Evolutionary conservation across 2,113 vertebrate genomes (phyloP).

Genomic region (Rhipidura dahli): DNA sequence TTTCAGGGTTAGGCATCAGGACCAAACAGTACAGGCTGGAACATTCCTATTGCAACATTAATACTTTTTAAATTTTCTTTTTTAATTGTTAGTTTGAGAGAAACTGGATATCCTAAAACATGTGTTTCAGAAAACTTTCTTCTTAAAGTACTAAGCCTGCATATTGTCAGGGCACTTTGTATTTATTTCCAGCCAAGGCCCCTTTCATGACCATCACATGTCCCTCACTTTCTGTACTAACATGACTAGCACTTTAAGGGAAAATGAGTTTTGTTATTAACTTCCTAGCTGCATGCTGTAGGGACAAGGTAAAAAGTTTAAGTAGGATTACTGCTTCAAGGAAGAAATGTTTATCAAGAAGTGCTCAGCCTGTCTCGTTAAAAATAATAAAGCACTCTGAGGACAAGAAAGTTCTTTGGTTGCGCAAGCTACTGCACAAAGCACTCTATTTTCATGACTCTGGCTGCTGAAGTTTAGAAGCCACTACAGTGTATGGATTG

Average conservation of each 20-base stretch:
- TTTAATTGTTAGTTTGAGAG: not conserved
- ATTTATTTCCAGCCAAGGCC: not conserved
- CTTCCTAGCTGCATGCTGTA: conserved; percentile 9
- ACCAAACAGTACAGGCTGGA: not conserved
- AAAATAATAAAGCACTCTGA: conserved; percentile 55
- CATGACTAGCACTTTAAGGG: conserved; percentile 1
- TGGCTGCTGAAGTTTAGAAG: conserved; percentile 36
- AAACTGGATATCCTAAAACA: not conserved
- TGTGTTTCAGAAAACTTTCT: not conserved
- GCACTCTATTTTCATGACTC: conserved; percentile 15
- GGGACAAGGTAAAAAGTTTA: conserved; percentile 59
- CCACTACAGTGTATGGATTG: not conserved
- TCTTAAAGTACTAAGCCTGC: not conserved
- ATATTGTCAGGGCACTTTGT: not conserved
- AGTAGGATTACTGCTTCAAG: conserved; percentile 58
- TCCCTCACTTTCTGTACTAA: not conserved
- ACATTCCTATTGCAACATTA: not conserved
- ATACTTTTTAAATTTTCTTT: not conserved
- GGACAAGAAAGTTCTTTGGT: conserved; percentile 20
- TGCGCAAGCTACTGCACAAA: conserved; percentile 57
- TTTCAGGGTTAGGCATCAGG: not conserved
- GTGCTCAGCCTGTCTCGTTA: conserved; percentile 51
- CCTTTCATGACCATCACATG: not conserved
- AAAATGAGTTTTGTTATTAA: conserved; percentile 26
- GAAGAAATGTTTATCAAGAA: conserved; percentile 59